These are phyloP conservation scores for Amorpha juglandis DNA, from an alignment of 2,888 invertebrate species.

Conservation along the genomic window DNA sequence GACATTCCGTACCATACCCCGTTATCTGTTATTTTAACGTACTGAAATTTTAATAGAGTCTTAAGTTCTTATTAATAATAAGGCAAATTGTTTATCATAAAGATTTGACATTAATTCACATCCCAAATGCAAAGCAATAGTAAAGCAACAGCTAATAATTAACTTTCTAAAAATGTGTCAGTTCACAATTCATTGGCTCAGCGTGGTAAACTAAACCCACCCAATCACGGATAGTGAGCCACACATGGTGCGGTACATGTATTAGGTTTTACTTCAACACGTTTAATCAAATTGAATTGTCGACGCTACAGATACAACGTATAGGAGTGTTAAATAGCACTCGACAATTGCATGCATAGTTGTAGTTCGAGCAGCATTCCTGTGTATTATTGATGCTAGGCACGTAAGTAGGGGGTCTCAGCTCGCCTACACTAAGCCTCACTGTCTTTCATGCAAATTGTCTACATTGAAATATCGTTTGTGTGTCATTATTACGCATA, in stretches of 20 bases:
- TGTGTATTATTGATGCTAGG: slow-evolving; percentile 13
- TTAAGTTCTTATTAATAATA: no score
- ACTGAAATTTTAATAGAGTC: no score
- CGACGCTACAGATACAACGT: background rate
- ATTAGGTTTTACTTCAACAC: background rate
- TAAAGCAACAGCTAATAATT: no score
- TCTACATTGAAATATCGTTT: slow-evolving; percentile 1
- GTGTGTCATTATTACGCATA: slow-evolving; percentile 9
- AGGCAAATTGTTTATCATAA: no score
- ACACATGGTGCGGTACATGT: background rate
- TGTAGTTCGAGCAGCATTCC: slow-evolving; percentile 3
- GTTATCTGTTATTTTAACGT: no score
- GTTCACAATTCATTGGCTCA: no score
- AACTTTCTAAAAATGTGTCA: no score
- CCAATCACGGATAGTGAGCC: background rate
- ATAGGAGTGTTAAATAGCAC: background rate
- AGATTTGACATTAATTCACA: no score
- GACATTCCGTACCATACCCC: no score
- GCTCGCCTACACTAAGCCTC: slow-evolving; percentile 26
- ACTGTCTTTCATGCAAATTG: slow-evolving; percentile 21
- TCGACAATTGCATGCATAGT: slow-evolving; percentile 11
- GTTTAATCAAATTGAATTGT: slow-evolving; percentile 19
- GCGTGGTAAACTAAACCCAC: no score
- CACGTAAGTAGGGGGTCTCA: slow-evolving; percentile 15
- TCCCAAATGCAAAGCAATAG: no score